phyloP scores from a whole-genome alignment of 2,113 vertebrate species.

The Jaculus jaculus region DNA sequence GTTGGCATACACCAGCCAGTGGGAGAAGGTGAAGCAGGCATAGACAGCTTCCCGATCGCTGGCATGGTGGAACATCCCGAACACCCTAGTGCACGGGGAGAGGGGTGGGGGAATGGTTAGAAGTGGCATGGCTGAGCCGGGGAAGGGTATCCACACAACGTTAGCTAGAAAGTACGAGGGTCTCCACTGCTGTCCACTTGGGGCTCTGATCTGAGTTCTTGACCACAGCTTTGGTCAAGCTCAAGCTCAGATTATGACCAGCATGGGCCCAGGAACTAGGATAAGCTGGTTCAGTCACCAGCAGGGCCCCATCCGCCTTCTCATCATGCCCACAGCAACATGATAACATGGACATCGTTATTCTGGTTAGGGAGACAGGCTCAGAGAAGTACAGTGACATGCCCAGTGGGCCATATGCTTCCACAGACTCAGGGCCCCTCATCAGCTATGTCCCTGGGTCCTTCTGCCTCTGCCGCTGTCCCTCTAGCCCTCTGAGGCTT shows the following conservation, averaged over 20 bases:
- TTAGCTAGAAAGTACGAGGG: not conserved
- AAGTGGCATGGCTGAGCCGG: accelerated
- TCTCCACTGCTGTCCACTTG: not conserved
- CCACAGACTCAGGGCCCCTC: not conserved
- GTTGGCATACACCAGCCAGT: conserved; percentile 82
- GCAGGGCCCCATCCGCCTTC: not conserved
- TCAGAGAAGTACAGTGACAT: not conserved
- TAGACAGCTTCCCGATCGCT: conserved; percentile 77
- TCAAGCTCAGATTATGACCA: not conserved
- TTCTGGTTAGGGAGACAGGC: conserved; percentile 2
- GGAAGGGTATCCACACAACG: not conserved
- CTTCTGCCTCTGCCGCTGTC: not conserved
- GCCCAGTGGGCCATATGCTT: not conserved
- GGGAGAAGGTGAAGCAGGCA: conserved; percentile 81
- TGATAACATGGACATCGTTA: not conserved
- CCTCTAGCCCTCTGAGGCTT: not conserved
- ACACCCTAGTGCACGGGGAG: conserved; percentile 62
- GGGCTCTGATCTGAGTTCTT: not conserved
- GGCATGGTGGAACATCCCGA: conserved; percentile 77
- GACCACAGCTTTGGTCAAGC: not conserved
- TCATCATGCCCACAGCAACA: not conserved
- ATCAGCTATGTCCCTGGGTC: not conserved
- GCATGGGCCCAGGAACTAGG: not conserved
- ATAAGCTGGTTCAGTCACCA: not conserved
- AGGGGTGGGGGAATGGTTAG: not conserved